Conservation (phyloP, 2,888 invertebrate species). For the Odontocerum albicorne region DNA sequence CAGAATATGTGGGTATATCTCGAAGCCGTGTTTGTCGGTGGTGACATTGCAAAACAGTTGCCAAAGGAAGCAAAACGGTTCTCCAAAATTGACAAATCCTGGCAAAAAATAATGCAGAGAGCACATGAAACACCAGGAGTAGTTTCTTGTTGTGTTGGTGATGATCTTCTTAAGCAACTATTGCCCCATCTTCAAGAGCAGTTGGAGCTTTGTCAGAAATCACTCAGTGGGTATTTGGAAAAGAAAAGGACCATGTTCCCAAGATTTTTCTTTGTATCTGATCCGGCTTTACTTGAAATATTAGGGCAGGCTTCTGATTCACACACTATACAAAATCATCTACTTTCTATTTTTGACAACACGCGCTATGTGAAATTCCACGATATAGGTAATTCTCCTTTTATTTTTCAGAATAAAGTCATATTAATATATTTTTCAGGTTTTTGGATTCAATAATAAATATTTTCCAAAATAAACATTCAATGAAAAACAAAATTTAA, state of each 20-base stretch:
- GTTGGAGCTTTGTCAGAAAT: slow-evolving; percentile 94
- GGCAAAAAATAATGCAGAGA: slow-evolving; percentile 97
- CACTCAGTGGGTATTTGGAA: slow-evolving; percentile 90
- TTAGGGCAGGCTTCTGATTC: slow-evolving; percentile 92
- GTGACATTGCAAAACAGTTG: slow-evolving; percentile 97
- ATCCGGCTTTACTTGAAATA: slow-evolving; percentile 88
- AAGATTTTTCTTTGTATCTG: slow-evolving; percentile 91
- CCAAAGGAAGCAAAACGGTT: slow-evolving; percentile 94
- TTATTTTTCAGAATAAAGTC: no score
- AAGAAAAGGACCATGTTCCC: slow-evolving; percentile 93
- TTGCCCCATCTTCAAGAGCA: slow-evolving; percentile 95
- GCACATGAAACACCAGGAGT: slow-evolving; percentile 97
- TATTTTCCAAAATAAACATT: no score
- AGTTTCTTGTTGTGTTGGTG: slow-evolving; percentile 94
- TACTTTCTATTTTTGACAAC: slow-evolving; percentile 95
- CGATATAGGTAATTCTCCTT: slow-evolving; percentile 76
- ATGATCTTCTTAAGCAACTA: slow-evolving; percentile 88
- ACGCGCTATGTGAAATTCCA: slow-evolving; percentile 92
- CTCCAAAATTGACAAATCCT: slow-evolving; percentile 96
- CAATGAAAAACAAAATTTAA: no score
- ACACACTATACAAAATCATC: slow-evolving; percentile 92
- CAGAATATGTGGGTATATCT: slow-evolving; percentile 99
- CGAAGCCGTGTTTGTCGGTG: slow-evolving; percentile 97
- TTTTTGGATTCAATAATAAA: no score
- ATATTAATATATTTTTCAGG: no score